Conservation (phyloP, 2,888 invertebrate species). For the Synanthedon vespiformis region DNA sequence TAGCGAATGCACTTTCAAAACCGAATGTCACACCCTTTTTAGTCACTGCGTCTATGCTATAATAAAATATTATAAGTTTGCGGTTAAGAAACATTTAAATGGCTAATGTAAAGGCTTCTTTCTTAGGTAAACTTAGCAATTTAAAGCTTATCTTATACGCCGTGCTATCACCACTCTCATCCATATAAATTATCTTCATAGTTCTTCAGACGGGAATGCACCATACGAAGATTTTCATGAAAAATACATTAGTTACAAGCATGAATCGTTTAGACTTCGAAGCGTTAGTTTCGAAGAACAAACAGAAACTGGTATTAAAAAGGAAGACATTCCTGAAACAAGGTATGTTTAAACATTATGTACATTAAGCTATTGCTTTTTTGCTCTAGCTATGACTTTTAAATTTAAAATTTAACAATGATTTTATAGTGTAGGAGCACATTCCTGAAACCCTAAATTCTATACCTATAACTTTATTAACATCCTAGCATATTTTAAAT, state of each 20-base stretch:
- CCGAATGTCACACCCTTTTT: background rate
- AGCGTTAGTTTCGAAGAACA: constrained; percentile 79
- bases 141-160: constrained; percentile 17
- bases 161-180: constrained; percentile 47
- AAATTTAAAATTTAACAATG: background rate
- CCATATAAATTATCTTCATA: constrained; percentile 61
- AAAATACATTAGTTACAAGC: constrained; percentile 78
- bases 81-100: no score
- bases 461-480: no score
- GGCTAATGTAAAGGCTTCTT: no score
- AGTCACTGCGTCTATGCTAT: constrained; percentile 6
- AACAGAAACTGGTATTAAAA: constrained; percentile 42
- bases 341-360: constrained; percentile 38
- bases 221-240: constrained; percentile 84
- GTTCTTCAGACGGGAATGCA: constrained; percentile 69
- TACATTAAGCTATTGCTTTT: background rate
- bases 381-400: background rate
- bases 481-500: no score
- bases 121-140: background rate
- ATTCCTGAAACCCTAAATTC: background rate
- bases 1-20: background rate
- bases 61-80: no score
- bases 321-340: constrained; percentile 40
- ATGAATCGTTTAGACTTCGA: constrained; percentile 80
- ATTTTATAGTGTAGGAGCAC: background rate